Evolutionary conservation across 2,888 invertebrate genomes (phyloP), one percentile per base, ranked within the genome.

Genomic region (Aspidapion aeneum): DNA sequence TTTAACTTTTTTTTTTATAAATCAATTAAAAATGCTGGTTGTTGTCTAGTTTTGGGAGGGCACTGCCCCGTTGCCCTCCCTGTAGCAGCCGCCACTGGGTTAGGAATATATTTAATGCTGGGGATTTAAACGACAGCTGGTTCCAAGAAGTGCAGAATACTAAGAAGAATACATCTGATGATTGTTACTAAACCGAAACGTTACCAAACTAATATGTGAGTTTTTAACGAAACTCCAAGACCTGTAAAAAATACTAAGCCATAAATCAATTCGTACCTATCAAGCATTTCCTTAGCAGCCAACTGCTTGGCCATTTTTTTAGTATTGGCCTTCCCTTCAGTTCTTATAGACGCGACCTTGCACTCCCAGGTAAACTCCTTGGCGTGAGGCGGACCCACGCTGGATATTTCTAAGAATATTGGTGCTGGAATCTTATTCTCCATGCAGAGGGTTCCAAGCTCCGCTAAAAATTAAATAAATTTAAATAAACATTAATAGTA

Each of bases 261-360:
- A n/a, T n/a, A n/a, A n/a, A n/a, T n/a, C n/a, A n/a, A n/a, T n/a
- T n/a, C n/a, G n/a, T 71, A 74, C 75, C 74, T 76, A 16, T 77
- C 74, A 22, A 78, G 57, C 78, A 80, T 79, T 48, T 80, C 80
- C 67, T 78, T 77, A 1, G 89, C 87, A 51, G 86, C 87, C 22
- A 82, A 76, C 72, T 89, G 89, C 60, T 87, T 85, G 7, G 89
- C 88, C 65, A 83, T 82, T 75, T 87, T 87, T 75, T 89, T 89
- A 61, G 87, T 88, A 69, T 82, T 82, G 56, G 85, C 83, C 21
- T 82, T 82, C 63, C 85, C 86, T 68, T 77, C 73, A 62, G 87
- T 86, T 69, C 71, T 74, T 73, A 86, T 83, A 52, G 79, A 80
- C 20, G 83, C 83, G 18, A 88, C 80, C 64, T 74, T 71, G 71